phyloP scores from a whole-genome alignment of 2,113 vertebrate species.

The Tragelaphus strepsiceros region DNA sequence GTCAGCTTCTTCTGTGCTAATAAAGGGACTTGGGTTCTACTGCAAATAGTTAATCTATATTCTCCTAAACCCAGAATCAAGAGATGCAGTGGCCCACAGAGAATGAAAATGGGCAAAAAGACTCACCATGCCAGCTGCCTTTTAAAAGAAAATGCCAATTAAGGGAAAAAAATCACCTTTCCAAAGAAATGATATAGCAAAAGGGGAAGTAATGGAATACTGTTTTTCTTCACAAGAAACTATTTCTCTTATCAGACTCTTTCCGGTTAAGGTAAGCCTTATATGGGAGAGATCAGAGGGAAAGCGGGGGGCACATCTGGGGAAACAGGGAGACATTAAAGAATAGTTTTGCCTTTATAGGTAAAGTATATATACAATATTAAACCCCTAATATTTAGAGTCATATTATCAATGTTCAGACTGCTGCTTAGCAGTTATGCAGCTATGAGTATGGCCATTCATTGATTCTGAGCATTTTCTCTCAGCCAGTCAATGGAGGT shows the following conservation, averaged over 20 bases:
- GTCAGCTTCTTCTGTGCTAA: not conserved
- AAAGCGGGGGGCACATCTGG: not conserved
- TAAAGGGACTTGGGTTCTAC: not conserved
- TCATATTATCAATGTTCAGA: not conserved
- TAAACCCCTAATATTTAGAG: not conserved
- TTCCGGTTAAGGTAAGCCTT: not conserved
- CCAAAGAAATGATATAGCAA: not conserved
- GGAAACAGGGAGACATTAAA: not conserved
- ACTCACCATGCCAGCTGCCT: not conserved
- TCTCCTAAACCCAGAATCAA: not conserved
- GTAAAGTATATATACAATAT: not conserved
- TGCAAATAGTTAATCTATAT: not conserved
- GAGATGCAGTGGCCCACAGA: not conserved
- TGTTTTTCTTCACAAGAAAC: constrained; percentile 32
- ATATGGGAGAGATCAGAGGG: not conserved
- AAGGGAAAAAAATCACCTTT: not conserved
- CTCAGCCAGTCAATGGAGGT: not conserved
- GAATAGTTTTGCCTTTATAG: not conserved
- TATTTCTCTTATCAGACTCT: not conserved
- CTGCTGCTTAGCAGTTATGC: not conserved
- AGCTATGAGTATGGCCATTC: not conserved
- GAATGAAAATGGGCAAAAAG: not conserved
- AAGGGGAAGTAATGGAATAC: not conserved
- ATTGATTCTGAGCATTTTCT: not conserved
- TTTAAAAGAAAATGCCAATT: not conserved